Evolutionary conservation across 1,140 invertebrate species (phyloP), one percentile per base, ranked within the genome.

Genomic region (Gonioctena quinquepunctata): DNA sequence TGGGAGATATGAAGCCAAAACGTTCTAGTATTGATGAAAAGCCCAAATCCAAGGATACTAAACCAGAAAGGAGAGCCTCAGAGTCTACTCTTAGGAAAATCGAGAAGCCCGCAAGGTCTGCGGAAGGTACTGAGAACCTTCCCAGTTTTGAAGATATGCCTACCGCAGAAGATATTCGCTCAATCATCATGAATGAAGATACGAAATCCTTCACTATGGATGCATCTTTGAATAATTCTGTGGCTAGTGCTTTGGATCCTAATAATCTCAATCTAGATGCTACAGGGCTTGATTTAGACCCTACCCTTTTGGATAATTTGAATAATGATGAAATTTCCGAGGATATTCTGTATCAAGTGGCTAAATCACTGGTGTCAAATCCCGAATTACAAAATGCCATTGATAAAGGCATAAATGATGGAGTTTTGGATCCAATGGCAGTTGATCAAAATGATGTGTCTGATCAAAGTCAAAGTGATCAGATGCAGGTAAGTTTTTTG

Each of bases 331-430:
- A 88, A 33, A 85, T 90, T 18, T 87, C 89, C 2, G 89, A 90
- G 70, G 89, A 90, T 82, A 86, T 90, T 65, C 77, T 90, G 7
- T 89, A 90, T 83, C 88, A 90, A 81, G 89, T 90, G 11, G 89
- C 89, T 2, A 87, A 90, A 65, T 81, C 80, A 13, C 81, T 90
- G 16, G 89, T 90, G 7, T 88, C 89, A 65, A 89, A 89, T 76
- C 86, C 87, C 3, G 89, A 90, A 79, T 86, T 90, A 23, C 88
- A 90, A 77, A 89, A 90, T 77, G 89, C 89, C 21, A 89, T 90
- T 59, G 89, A 90, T 72, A 90, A 89, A 76, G 89, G 82, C 83
- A 88, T 66, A 70, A 87, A 66, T 84, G 86, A 77, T 83, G 87
- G 82, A 61, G 76, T 79, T 22, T 62, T 82, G 42, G 79, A 82